phyloP scores from a whole-genome alignment of 2,113 vertebrate species.

The Glaucomys volans region DNA sequence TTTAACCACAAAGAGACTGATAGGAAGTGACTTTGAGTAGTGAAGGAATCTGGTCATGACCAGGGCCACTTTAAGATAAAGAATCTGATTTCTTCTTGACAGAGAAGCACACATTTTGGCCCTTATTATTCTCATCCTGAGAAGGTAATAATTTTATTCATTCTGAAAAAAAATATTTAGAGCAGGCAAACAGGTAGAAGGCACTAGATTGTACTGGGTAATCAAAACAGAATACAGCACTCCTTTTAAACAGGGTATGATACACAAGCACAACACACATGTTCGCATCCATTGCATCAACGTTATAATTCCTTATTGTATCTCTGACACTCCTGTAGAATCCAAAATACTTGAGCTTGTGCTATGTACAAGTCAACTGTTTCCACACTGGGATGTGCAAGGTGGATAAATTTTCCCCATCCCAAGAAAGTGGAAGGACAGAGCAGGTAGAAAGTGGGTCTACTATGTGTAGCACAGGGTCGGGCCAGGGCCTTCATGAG shows the following conservation, averaged over 20 bases:
- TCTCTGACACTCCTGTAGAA: not conserved
- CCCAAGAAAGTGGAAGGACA: not conserved
- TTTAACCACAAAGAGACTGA: slow-evolving; percentile 27
- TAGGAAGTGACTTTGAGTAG: not conserved
- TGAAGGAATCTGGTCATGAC: not conserved
- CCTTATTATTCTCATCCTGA: not conserved
- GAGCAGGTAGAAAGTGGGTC: not conserved
- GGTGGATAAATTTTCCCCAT: not conserved
- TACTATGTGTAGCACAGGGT: accelerated
- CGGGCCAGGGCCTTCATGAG: not conserved
- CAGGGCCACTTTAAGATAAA: not conserved
- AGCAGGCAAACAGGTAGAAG: not conserved
- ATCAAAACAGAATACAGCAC: not conserved
- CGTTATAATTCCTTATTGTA: not conserved
- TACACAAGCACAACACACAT: accelerated
- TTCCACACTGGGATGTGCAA: not conserved
- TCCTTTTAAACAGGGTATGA: not conserved
- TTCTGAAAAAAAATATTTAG: not conserved
- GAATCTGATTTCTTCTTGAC: not conserved
- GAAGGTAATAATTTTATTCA: not conserved
- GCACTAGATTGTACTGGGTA: not conserved
- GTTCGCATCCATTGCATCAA: not conserved
- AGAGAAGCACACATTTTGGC: not conserved
- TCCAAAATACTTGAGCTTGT: not conserved
- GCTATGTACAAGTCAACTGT: not conserved